Conservation (phyloP, 2,113 vertebrate species). For the Cyprichromis sp. region DNA sequence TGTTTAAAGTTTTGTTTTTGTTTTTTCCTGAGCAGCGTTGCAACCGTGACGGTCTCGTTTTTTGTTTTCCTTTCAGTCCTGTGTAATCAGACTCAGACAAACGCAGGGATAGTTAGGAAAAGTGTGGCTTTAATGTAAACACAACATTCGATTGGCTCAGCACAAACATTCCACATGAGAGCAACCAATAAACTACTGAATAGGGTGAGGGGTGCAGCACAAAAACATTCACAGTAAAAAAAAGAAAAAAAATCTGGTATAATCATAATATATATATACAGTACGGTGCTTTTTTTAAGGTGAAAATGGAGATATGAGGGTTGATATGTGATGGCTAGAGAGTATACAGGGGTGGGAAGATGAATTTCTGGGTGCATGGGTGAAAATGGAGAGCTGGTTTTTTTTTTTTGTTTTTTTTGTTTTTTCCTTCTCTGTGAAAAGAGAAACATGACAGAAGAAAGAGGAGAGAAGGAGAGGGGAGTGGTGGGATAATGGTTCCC, state of each 20-base stretch:
- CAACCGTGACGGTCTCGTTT: not conserved
- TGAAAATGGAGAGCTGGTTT: conserved; percentile 49
- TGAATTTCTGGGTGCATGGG: conserved; percentile 50
- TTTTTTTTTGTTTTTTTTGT: not conserved
- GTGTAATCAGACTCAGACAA: conserved; percentile 24
- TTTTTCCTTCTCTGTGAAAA: conserved; percentile 16
- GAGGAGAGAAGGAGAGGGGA: not conserved
- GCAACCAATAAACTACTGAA: conserved; percentile 72
- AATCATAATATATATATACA: conserved; percentile 74
- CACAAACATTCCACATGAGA: conserved; percentile 76
- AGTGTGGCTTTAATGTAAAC: conserved; percentile 76
- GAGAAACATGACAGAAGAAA: conserved; percentile 31
- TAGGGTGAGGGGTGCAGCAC: conserved; percentile 68
- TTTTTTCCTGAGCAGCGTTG: not conserved
- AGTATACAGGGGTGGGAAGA: conserved; percentile 37
- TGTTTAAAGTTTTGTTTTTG: not conserved
- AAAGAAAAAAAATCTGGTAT: conserved; percentile 69
- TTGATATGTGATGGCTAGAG: conserved; percentile 58
- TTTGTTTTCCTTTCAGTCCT: not conserved
- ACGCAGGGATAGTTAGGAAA: conserved; percentile 65
- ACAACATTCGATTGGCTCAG: conserved; percentile 76
- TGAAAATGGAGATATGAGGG: conserved; percentile 57
- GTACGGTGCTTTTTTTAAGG: conserved; percentile 68
- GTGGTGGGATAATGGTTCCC: conserved; percentile 10
- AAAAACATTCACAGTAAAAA: conserved; percentile 76